phyloP scores from a whole-genome alignment of 2,113 vertebrate species.

The Sturnira hondurensis region DNA sequence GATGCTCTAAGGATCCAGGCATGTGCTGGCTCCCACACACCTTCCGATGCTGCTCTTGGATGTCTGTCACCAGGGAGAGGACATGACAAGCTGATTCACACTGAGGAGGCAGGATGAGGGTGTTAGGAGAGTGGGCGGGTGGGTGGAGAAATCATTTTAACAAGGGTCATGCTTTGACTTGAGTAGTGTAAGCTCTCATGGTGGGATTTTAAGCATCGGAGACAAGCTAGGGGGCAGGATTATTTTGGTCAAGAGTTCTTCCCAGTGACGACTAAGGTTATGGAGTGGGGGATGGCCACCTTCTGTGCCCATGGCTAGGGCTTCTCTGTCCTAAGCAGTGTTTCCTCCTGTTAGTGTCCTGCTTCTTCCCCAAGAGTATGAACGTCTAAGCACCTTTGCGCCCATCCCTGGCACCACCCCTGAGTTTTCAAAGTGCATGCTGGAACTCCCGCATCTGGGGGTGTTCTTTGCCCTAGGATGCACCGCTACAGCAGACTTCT shows the following conservation, averaged over 20 bases:
- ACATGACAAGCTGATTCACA: constrained; percentile 59
- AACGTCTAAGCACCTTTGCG: not conserved
- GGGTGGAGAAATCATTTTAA: constrained; percentile 60
- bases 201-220: not conserved
- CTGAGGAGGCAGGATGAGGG: constrained; percentile 47
- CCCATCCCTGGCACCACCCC: not conserved
- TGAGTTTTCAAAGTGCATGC: not conserved
- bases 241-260: constrained; percentile 8
- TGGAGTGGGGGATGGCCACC: not conserved
- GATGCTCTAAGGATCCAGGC: constrained; percentile 20
- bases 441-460: not conserved
- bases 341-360: not conserved
- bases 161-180: constrained; percentile 48
- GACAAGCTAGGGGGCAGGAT: not conserved
- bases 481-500: not conserved
- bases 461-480: not conserved
- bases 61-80: constrained; percentile 61
- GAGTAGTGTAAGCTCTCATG: not conserved
- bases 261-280: not conserved
- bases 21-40: constrained; percentile 25
- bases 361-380: not conserved
- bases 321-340: not conserved
- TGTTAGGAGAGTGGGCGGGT: constrained; percentile 46
- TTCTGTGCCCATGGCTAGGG: not conserved
- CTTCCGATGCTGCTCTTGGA: not conserved